Percentiles rank a stretch among this genome's conserved stretches.
These are phyloP conservation scores for Bugulina stolonifera DNA, from an alignment of 2,888 invertebrate genomes.

Conservation along the genomic window DNA sequence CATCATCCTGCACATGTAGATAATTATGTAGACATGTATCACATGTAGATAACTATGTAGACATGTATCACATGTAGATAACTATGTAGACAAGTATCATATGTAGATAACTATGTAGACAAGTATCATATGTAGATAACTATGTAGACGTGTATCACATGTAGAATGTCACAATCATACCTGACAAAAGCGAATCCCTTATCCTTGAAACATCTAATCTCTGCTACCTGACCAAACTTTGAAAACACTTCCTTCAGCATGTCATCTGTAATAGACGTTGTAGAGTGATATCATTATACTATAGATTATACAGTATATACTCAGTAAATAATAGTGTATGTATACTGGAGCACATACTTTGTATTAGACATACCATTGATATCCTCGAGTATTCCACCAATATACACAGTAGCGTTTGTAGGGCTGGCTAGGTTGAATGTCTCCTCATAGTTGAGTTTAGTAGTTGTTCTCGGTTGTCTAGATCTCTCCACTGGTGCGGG, in stretches of 20 bases:
- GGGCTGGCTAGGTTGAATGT: not conserved
- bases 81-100: too few species aligned
- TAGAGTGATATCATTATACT: too few species aligned
- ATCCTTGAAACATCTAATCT: constrained; percentile 95
- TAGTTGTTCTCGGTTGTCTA: constrained; percentile 28
- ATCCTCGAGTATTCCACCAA: constrained; percentile 29
- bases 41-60: too few species aligned
- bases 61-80: too few species aligned
- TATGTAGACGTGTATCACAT: too few species aligned
- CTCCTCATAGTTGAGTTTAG: constrained; percentile 27
- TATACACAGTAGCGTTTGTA: constrained; percentile 22
- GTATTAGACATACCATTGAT: constrained; percentile 27
- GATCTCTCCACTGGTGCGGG: constrained; percentile 55
- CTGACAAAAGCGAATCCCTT: constrained; percentile 95
- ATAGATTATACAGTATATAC: too few species aligned
- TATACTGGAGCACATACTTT: too few species aligned
- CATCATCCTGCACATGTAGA: constrained; percentile 67
- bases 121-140: too few species aligned
- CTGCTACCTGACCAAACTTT: constrained; percentile 90
- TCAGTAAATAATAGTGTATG: too few species aligned
- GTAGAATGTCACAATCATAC: too few species aligned
- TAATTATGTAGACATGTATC: too few species aligned
- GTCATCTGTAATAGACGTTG: constrained; percentile 69
- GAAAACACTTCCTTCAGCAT: constrained; percentile 91
- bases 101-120: too few species aligned